Conservation (phyloP, 2,113 vertebrate species). For the Gopherus flavomarginatus region DNA sequence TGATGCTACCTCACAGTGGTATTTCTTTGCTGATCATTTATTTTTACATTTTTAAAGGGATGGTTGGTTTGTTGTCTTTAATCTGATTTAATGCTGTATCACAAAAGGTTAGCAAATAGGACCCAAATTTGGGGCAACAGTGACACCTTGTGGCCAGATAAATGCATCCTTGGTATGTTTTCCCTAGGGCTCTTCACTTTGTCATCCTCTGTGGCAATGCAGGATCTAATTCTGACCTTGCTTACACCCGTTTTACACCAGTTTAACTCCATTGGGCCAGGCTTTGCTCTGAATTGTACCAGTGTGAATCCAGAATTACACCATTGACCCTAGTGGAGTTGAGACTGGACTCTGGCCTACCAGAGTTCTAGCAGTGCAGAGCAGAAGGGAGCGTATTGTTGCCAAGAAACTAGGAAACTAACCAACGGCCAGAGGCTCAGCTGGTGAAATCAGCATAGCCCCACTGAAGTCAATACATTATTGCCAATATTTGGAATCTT, state of each 20-base stretch:
- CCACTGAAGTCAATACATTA: neutral
- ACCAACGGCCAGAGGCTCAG: neutral
- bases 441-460: neutral
- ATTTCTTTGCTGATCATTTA: neutral
- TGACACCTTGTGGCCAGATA: conserved; percentile 61
- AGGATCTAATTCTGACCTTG: neutral
- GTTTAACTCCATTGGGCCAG: accelerated
- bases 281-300: neutral
- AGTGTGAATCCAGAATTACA: neutral
- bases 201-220: accelerated
- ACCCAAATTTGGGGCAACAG: conserved; percentile 53
- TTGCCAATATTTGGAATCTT: neutral
- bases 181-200: neutral
- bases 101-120: accelerated
- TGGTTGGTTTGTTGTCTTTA: neutral
- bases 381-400: neutral
- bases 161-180: accelerated
- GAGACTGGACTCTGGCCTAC: neutral
- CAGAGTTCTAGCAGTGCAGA: neutral
- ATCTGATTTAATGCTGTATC: accelerated
- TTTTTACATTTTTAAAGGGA: neutral
- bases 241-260: accelerated
- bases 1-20: neutral
- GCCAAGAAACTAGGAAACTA: neutral
- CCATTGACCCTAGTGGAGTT: accelerated